Evolutionary conservation across 2,797 vertebrate species (phyloP).

Genomic region (Gadopsis bispinosus): DNA sequence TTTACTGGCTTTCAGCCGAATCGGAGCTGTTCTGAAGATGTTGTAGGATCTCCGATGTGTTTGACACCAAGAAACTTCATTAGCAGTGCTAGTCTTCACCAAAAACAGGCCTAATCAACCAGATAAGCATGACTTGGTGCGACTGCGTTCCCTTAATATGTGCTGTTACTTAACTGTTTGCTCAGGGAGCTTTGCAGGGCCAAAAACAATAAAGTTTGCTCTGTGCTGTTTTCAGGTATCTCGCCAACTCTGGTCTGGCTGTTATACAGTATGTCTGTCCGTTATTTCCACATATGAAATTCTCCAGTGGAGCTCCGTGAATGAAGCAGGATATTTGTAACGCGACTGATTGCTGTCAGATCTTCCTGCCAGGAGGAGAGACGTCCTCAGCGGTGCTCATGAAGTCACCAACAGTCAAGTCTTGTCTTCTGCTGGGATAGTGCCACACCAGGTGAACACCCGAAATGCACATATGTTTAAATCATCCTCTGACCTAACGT

Average conservation of each 20-base stretch:
- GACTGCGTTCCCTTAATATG: no score
- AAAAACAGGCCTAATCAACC: not conserved
- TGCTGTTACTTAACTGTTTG: not conserved
- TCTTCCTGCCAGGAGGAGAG: slow-evolving; percentile 23
- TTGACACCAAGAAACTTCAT: not conserved
- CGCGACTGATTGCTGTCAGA: slow-evolving; percentile 25
- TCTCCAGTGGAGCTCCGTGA: not conserved
- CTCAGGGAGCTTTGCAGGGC: not conserved
- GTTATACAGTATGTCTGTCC: not conserved
- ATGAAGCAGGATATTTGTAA: slow-evolving; percentile 9
- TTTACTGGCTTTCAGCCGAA: not conserved
- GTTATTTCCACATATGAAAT: slow-evolving; percentile 19
- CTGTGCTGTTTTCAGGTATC: slow-evolving; percentile 5
- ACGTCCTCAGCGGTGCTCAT: slow-evolving; percentile 16
- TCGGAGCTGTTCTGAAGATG: not conserved
- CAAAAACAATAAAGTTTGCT: not conserved
- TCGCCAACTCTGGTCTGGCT: not conserved
- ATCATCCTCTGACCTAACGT: slow-evolving; percentile 75
- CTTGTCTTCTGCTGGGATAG: slow-evolving; percentile 48
- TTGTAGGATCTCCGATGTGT: not conserved
- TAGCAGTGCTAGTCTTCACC: not conserved
- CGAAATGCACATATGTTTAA: slow-evolving; percentile 74
- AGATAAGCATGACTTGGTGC: not conserved
- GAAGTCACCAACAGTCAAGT: slow-evolving; percentile 27
- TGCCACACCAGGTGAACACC: slow-evolving; percentile 73